Percentiles rank a stretch among this genome's conserved stretches.
phyloP scores from a whole-genome alignment of 2,888 invertebrate species.

The Eurois occulta region DNA sequence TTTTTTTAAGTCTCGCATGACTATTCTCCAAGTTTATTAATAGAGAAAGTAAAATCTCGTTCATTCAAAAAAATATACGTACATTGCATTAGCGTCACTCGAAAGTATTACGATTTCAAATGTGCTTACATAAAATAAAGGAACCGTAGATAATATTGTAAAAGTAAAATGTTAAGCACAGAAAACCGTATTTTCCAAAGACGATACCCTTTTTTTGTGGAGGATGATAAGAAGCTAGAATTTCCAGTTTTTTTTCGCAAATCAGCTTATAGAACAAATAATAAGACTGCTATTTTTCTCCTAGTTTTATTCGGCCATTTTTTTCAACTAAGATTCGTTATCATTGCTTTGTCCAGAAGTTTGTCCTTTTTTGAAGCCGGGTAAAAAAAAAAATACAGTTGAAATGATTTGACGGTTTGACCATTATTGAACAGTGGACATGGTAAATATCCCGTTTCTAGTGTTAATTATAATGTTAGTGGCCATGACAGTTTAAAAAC shows the following conservation, averaged over 20 bases:
- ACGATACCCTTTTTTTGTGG: conserved; percentile 47
- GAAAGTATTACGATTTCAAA: not conserved
- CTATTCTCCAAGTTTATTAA: too few relatives aligned
- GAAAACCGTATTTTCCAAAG: conserved; percentile 40
- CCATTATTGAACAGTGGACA: too few relatives aligned
- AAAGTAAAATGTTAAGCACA: conserved; percentile 40
- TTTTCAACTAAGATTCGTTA: not conserved
- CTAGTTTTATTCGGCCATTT: not conserved
- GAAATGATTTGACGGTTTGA: too few relatives aligned
- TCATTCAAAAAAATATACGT: not conserved
- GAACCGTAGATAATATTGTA: conserved; percentile 25
- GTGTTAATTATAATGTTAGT: too few relatives aligned
- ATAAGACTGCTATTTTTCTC: conserved; percentile 13
- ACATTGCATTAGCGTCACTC: not conserved
- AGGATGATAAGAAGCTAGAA: conserved; percentile 35
- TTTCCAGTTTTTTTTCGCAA: conserved; percentile 29
- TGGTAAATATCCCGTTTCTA: too few relatives aligned
- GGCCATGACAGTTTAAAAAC: too few relatives aligned
- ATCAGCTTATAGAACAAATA: conserved; percentile 50
- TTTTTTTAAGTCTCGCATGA: too few relatives aligned
- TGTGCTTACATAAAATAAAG: conserved; percentile 10
- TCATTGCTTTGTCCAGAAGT: not conserved
- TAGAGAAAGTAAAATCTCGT: too few relatives aligned
- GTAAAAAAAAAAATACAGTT: not conserved
- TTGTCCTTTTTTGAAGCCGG: not conserved